Base-by-base conservation (phyloP, 2,797 vertebrate species). In the Nannoperca australis region DNA sequence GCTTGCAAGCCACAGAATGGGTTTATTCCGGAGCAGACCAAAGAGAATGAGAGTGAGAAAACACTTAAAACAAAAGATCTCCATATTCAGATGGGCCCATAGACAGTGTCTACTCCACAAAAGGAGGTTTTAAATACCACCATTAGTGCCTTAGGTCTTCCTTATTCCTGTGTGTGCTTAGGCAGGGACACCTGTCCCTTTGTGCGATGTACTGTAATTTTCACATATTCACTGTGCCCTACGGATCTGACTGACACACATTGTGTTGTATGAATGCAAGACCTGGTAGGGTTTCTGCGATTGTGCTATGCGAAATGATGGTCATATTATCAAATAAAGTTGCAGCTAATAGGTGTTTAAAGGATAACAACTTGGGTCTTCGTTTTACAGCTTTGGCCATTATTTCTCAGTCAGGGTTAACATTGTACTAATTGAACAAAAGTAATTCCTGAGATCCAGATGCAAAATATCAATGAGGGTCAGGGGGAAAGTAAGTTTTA, bases 1-100 rank as follows among this genome's bases (percentile, higher is more conserved):
- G 94, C 93, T 15, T 95, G 95, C 0, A 95, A 95, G 62, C 79
- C 94, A 49, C 95, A 96, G 83, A 96, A 97, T 4, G 96, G 95
- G 15, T 89, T 94, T 56, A 88, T 96, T 82, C 92, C 92, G 17
- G 91, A 72, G 8, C 94, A 96, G 92, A 95, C 96, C 97, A 97
- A 96, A 96, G 97, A 97, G 87, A 90, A 87, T 78, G 94, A 95
- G 92, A 93, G 90, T 76, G 95, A 95, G 84, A 88, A 91, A 0
- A 86, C 91, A 93, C 93, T 95, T 86, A 94, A 95, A 93, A 92
- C 94, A 81, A 93, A 93, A 87, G 96, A 95, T 66, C 67, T 92
- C 58, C 79, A 88, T 24, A 61, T 90, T 27, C 73, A 92, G 66
- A 89, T 89, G 83, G 89, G 71, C 67, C 87, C 84, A 9, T 93